These are phyloP conservation scores for Mus minutoides DNA, from an alignment of 2,797 vertebrate genomes.

Conservation along the genomic window DNA sequence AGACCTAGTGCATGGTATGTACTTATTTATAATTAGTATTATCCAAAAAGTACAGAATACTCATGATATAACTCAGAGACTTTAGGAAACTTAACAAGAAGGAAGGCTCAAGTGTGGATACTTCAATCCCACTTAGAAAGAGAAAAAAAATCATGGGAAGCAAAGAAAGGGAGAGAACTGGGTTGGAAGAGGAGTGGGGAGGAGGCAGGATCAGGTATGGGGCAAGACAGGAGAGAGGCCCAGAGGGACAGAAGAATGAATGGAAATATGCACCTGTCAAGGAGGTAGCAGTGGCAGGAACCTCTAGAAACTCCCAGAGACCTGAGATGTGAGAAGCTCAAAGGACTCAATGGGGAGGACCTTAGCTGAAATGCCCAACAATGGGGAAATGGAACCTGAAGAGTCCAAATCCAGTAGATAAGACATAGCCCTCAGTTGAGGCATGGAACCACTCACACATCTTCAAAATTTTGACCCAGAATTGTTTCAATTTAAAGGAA, in stretches of 20 bases:
- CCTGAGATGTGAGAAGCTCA: not conserved
- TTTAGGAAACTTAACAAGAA: not conserved
- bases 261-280: not conserved
- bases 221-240: not conserved
- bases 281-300: rapidly evolving
- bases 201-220: not conserved
- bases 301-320: not conserved
- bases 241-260: not conserved
- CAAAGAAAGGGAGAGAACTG: not conserved
- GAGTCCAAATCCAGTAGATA: not conserved
- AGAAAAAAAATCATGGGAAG: not conserved
- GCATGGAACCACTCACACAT: not conserved
- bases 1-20: not conserved
- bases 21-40: not conserved
- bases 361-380: not conserved
- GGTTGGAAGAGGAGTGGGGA: not conserved
- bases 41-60: not conserved
- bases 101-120: not conserved
- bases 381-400: not conserved
- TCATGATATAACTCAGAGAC: not conserved
- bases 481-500: not conserved
- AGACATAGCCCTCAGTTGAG: not conserved
- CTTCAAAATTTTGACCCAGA: not conserved
- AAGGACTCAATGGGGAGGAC: not conserved
- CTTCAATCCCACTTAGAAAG: not conserved